Conservation (phyloP, 2,888 invertebrate species). For the Mycogona germanica region DNA sequence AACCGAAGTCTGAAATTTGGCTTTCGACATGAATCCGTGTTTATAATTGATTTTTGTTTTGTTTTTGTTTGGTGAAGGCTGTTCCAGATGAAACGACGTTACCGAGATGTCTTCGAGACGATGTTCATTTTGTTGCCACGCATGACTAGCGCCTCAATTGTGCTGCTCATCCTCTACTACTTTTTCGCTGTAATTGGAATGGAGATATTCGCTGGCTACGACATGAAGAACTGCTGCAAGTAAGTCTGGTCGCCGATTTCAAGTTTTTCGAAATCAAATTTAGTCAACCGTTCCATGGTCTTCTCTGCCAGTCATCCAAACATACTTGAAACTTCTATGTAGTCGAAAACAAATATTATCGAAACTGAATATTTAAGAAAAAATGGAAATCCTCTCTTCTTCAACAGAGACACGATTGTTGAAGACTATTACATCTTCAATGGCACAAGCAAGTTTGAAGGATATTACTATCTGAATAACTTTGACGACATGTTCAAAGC, state of each 20-base stretch:
- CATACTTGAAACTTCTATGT: no score
- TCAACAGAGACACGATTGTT: conserved; percentile 60
- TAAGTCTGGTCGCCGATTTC: conserved; percentile 37
- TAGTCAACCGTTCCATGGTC: conserved; percentile 21
- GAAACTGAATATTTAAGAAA: no score
- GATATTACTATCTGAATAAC: conserved; percentile 79
- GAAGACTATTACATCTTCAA: conserved; percentile 66
- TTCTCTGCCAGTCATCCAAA: background rate
- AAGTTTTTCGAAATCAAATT: conserved; percentile 16
- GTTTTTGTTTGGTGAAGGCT: conserved; percentile 28
- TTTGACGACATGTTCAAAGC: conserved; percentile 65
- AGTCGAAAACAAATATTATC: no score
- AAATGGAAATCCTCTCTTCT: background rate
- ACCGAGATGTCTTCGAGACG: conserved; percentile 70
- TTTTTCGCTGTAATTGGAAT: conserved; percentile 83
- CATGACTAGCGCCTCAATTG: conserved; percentile 69
- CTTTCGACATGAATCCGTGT: background rate
- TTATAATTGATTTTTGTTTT: background rate
- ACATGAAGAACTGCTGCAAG: conserved; percentile 71
- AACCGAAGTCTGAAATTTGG: background rate
- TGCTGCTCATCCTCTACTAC: conserved; percentile 65
- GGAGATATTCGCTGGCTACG: conserved; percentile 65
- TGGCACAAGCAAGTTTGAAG: conserved; percentile 44
- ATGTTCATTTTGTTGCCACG: conserved; percentile 66
- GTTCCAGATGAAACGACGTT: conserved; percentile 67